Base-by-base conservation (phyloP, 2,113 vertebrate genomes). In the Dicaeum eximium region DNA sequence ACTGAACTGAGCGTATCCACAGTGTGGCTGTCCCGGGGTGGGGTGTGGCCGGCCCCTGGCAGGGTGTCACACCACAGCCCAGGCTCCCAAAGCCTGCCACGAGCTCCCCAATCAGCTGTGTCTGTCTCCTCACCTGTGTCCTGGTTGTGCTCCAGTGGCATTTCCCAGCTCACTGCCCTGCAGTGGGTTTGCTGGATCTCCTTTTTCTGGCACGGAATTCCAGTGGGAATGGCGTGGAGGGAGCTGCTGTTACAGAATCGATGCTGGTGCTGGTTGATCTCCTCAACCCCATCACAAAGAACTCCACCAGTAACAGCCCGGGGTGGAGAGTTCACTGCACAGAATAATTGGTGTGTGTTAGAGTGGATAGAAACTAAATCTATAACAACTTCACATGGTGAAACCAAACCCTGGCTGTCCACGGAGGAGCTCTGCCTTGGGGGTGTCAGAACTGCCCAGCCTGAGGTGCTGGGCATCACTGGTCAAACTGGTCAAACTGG, bases 81-180 rank as follows among this genome's bases (percentile, higher is more conserved):
- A 0, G 1, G 6, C 44, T 22, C 40, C 53, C 23, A 5, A 6
- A 31, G 30, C 9, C 44, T 27, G 8, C 19, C 1, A 7, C 11
- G 69, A 9, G 30, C 13, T 38, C 38, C 9, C 57, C 27, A 24
- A 3, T 27, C 20, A 45, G 42, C 13, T 4, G 4, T 38, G 5
- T 25, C 16, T 6, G 31, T 2, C 3, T n/a, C 7, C 2, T 7
- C 31, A 40, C 37, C 48, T 31, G 20, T 6, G 2, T 67, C 6
- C 60, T 27, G 33, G 7, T 3, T 22, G 11, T 17, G 7, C 37
- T 61, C 37, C 28, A 1, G 0, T 48, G 37, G 7, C 21, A 4
- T 56, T 65, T 33, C 66, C 83, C 48, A 58, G 30, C 53, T 60
- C n/a, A n/a, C n/a, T n/a, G n/a, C n/a, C n/a, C 48, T 83, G 48